A percentile compares a stretch with the other conserved stretches of the same genome.
Conservation (phyloP, 2,113 vertebrate genomes). For the Gadus macrocephalus region DNA sequence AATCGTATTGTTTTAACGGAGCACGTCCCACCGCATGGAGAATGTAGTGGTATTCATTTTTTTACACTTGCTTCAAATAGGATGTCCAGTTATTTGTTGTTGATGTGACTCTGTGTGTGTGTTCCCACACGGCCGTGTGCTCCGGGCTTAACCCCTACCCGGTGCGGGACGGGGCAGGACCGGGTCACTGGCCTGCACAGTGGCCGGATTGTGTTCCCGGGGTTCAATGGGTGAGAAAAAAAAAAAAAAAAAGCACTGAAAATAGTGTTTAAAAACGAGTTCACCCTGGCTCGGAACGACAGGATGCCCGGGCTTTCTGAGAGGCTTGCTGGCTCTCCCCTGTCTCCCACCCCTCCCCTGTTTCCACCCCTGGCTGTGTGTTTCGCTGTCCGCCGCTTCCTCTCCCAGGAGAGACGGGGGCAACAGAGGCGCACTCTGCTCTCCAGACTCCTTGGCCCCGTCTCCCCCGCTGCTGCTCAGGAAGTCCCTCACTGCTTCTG, state of each 20-base stretch:
- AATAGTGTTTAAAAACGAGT: conserved; percentile 58
- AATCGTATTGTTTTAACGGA: too few relatives aligned
- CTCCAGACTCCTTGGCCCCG: conserved; percentile 52
- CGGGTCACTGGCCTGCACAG: conserved; percentile 50
- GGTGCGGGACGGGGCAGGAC: too few relatives aligned
- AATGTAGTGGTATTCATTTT: too few relatives aligned
- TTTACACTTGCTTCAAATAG: too few relatives aligned
- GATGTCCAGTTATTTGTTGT: too few relatives aligned
- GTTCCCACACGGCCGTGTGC: too few relatives aligned
- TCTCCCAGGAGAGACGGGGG: conserved; percentile 51
- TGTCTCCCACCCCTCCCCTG: too few relatives aligned
- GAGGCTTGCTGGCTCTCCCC: conserved; percentile 44
- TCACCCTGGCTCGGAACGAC: conserved; percentile 54
- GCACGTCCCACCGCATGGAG: too few relatives aligned
- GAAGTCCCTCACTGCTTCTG: conserved; percentile 54
- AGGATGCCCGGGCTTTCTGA: conserved; percentile 61
- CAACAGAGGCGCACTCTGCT: conserved; percentile 52
- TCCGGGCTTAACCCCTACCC: too few relatives aligned
- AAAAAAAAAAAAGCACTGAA: too few relatives aligned
- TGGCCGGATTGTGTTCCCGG: conserved; percentile 62
- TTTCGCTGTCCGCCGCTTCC: conserved; percentile 56
- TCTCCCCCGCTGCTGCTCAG: conserved; percentile 55
- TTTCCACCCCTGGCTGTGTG: conserved; percentile 19
- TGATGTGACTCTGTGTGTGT: too few relatives aligned
- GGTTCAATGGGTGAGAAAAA: conserved; percentile 61